Base-by-base conservation (phyloP, 2,797 vertebrate genomes). In the Botia almorhae region DNA sequence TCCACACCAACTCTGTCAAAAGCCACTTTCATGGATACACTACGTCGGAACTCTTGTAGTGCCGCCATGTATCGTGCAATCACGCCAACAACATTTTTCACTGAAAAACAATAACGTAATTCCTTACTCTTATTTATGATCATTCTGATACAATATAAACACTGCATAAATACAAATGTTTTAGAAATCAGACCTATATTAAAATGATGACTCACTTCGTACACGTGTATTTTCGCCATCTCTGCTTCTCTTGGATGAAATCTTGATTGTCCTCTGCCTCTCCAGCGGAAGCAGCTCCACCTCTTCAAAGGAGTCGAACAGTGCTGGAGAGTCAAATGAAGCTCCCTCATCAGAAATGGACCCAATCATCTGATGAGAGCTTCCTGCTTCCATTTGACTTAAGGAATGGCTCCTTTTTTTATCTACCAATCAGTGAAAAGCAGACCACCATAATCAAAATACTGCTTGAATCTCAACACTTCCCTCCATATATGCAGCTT, bases 21-120 rank as follows among this genome's bases (percentile, higher is more conserved):
- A 56, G 91, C 90, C 76, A 92, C 91, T 76, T 91, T 92, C 91
- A 92, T 92, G 74, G 91, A 92, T 12, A 92, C 90, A 0, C 91
- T 90, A 23, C 87, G 82, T 3, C 87, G 86, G 21, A 91, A 92
- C 72, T 92, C 91, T 76, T 92, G 87, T 10, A 92, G 90, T 14
- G 90, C 89, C 0, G 90, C 87, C 90, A 91, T 91, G 81, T 92
- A 92, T 65, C 91, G 87, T 0, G 90, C 91, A 5, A 92, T 92
- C 64, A 92, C 91, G 0, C 89, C 90, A n/a, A 87, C 88, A 39
- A 92, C 88, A 12, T 91, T 92, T 69, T 92, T 92, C 89, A 92
- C 90, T 92, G 72, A 17, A 61, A 65, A 72, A 19, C 21, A 69
- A 23, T 21, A 11, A 7, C 8, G 17, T 21, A 17, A 60, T 69